These are phyloP conservation scores for Antheraea yamamai DNA, from an alignment of 2,888 invertebrate genomes.

Conservation along the genomic window DNA sequence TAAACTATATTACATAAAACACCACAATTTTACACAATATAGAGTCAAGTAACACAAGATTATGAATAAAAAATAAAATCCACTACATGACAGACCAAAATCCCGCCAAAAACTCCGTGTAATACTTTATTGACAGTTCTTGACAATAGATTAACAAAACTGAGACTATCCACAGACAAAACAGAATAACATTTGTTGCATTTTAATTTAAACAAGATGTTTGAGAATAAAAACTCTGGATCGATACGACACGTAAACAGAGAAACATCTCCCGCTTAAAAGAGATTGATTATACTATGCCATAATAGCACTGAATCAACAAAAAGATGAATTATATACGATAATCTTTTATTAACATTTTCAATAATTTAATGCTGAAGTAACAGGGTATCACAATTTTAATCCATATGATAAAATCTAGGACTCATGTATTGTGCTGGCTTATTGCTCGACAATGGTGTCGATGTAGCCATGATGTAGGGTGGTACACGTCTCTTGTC, in stretches of 20 bases:
- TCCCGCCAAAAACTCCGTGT: too few relatives aligned
- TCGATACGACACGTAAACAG: neutral
- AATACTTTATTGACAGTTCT: too few relatives aligned
- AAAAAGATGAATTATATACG: neutral
- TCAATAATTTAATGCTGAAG: constrained; percentile 5
- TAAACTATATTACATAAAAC: too few relatives aligned
- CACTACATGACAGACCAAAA: too few relatives aligned
- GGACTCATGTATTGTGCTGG: constrained; percentile 77
- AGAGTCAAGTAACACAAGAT: too few relatives aligned
- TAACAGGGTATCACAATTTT: constrained; percentile 24
- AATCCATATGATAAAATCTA: constrained; percentile 83
- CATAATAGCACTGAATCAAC: neutral
- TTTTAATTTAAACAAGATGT: neutral
- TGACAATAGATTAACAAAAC: neutral
- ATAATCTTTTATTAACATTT: neutral
- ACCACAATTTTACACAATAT: too few relatives aligned
- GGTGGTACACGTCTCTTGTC: constrained; percentile 76
- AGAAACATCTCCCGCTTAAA: neutral
- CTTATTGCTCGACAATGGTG: constrained; percentile 64
- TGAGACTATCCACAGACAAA: neutral
- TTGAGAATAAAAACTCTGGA: neutral
- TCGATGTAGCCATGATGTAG: constrained; percentile 65
- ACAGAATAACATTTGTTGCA: too few relatives aligned
- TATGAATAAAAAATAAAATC: too few relatives aligned
- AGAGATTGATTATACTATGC: neutral